A percentile compares a stretch with the other conserved stretches of the same genome.
Evolutionary conservation across 2,888 invertebrate species (phyloP).

Genomic region (Mellilla xanthometata): DNA sequence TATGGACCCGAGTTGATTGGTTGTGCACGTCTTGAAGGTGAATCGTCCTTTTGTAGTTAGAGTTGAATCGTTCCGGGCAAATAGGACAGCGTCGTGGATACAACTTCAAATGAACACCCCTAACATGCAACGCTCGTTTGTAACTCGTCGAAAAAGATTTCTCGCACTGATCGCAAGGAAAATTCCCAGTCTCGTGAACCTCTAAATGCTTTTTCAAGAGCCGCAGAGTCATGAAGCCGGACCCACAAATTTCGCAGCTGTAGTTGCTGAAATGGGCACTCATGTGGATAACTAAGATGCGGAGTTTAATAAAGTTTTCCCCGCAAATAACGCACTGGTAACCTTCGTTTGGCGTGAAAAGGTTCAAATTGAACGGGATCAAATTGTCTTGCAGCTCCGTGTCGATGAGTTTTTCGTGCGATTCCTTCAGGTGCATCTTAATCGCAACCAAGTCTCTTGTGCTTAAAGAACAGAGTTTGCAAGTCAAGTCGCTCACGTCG

Average conservation of each 20-base stretch:
- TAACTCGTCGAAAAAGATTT: constrained; percentile 70
- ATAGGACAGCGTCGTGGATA: constrained; percentile 68
- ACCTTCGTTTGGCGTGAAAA: constrained; percentile 40
- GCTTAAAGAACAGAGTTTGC: constrained; percentile 59
- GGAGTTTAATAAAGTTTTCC: constrained; percentile 64
- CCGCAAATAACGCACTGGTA: constrained; percentile 69
- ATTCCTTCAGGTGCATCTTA: constrained; percentile 61
- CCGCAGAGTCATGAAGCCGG: constrained; percentile 71
- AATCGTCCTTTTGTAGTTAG: constrained; percentile 71
- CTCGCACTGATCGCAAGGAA: constrained; percentile 65
- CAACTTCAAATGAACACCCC: constrained; percentile 71
- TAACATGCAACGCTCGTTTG: constrained; percentile 62
- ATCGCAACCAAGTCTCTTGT: constrained; percentile 48
- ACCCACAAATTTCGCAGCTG: constrained; percentile 73
- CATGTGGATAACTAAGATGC: constrained; percentile 73
- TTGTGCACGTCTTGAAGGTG: constrained; percentile 74
- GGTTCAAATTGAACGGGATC: constrained; percentile 66
- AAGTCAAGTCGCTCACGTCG: constrained; percentile 62
- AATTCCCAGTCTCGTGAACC: constrained; percentile 71
- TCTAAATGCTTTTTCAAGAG: constrained; percentile 72
- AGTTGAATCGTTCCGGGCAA: constrained; percentile 73
- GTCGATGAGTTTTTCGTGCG: constrained; percentile 61
- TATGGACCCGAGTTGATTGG: constrained; percentile 70
- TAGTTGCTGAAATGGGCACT: constrained; percentile 75
- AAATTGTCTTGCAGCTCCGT: constrained; percentile 68